Evolutionary conservation across 2,888 invertebrate genomes (phyloP).

Genomic region (Helleia helle): DNA sequence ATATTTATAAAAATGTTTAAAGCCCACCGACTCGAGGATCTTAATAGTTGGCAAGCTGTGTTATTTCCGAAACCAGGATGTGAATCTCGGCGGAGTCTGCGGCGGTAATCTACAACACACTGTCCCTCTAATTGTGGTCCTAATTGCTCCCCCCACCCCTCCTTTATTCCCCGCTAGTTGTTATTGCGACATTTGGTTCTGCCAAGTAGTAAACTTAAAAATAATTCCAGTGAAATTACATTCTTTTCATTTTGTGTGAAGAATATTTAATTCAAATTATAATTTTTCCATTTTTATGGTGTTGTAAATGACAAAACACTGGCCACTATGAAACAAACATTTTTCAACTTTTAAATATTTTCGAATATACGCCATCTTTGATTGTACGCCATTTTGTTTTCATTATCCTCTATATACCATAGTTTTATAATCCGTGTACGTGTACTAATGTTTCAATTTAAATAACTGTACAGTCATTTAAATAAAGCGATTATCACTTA

Average conservation of each 20-base stretch:
- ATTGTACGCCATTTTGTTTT: no score
- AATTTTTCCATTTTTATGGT: no score
- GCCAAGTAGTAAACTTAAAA: slow-evolving; percentile 20
- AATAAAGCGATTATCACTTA: slow-evolving; percentile 6
- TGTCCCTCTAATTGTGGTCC: slow-evolving; percentile 71
- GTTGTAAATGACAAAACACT: no score
- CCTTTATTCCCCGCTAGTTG: slow-evolving; percentile 23
- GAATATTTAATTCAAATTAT: no score
- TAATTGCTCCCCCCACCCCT: slow-evolving; percentile 56
- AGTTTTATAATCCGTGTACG: no score
- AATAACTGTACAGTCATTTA: background rate
- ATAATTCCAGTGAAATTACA: slow-evolving; percentile 15
- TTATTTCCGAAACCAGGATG: slow-evolving; percentile 51
- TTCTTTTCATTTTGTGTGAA: no score
- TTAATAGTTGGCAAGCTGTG: slow-evolving; percentile 67
- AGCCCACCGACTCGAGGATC: slow-evolving; percentile 25
- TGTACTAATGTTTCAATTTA: no score
- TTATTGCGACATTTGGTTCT: slow-evolving; percentile 25
- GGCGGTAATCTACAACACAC: slow-evolving; percentile 68
- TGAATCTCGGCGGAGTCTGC: slow-evolving; percentile 49
- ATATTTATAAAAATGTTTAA: slow-evolving; percentile 6
- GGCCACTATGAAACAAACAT: no score
- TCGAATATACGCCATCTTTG: no score
- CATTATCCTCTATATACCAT: no score
- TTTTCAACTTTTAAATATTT: no score